These are phyloP conservation scores for Calyptomena viridis DNA, from an alignment of 2,113 vertebrate species.

Conservation along the genomic window DNA sequence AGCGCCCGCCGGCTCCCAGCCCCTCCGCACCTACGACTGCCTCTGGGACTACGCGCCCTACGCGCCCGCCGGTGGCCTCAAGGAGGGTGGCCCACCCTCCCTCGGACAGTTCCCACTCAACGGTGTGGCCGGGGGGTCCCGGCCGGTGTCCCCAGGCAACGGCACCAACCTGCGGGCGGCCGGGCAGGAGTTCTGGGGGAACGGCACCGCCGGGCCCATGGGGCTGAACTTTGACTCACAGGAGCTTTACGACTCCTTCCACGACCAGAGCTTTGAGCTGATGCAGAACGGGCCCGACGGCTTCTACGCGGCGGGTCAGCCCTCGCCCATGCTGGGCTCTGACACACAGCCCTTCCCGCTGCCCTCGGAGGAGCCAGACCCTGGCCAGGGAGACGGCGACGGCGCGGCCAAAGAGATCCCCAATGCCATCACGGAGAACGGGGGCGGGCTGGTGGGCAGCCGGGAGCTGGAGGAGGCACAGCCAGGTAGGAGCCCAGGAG, in stretches of 20 bases:
- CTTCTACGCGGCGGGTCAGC: constrained; percentile 71
- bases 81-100: constrained; percentile 75
- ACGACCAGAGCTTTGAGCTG: constrained; percentile 77
- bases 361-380: constrained; percentile 26
- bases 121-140: constrained; percentile 72
- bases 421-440: constrained; percentile 50
- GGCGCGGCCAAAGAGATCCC: constrained; percentile 64
- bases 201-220: constrained; percentile 78
- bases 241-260: constrained; percentile 82
- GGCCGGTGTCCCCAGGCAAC: constrained; percentile 68
- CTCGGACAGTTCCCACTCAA: constrained; percentile 88
- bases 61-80: constrained; percentile 78
- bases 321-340: constrained; percentile 71
- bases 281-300: constrained; percentile 68
- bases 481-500: constrained; percentile 40
- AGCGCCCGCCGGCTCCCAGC: constrained; percentile 81
- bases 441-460: constrained; percentile 72
- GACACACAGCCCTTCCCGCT: constrained; percentile 64
- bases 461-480: constrained; percentile 73
- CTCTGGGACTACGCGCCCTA: constrained; percentile 89
- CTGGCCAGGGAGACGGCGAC: background rate
- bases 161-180: constrained; percentile 74
- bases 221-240: constrained; percentile 78
- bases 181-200: constrained; percentile 85
- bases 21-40: constrained; percentile 86